phyloP scores from a whole-genome alignment of 2,888 invertebrate genomes.

The Azorinus chamasolen region DNA sequence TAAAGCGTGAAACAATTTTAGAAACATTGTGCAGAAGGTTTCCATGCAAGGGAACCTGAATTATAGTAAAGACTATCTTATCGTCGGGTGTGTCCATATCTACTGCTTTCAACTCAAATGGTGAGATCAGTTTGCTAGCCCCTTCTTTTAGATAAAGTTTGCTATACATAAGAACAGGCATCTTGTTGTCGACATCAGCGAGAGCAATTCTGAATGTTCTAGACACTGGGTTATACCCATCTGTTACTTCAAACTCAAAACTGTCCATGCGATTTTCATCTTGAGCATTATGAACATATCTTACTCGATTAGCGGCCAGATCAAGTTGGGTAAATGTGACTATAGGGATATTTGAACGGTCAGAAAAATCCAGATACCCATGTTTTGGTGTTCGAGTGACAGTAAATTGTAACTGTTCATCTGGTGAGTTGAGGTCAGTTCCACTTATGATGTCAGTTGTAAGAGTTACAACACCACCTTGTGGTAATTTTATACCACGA shows the following conservation, averaged over 20 bases:
- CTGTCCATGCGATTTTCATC: conserved; percentile 85
- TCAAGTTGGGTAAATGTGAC: conserved; percentile 85
- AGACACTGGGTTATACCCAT: conserved; percentile 83
- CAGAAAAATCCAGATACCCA: conserved; percentile 83
- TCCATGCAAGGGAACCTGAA: conserved; percentile 84
- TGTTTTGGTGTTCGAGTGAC: conserved; percentile 84
- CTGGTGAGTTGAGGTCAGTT: conserved; percentile 83
- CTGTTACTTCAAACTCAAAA: conserved; percentile 86
- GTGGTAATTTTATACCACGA: conserved; percentile 84
- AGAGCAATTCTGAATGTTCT: conserved; percentile 85
- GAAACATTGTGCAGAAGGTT: conserved; percentile 81
- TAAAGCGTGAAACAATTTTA: conserved; percentile 79
- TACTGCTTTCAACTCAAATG: conserved; percentile 85
- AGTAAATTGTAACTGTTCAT: conserved; percentile 81
- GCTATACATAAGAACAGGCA: conserved; percentile 83
- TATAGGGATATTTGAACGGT: conserved; percentile 80
- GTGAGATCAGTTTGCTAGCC: conserved; percentile 83
- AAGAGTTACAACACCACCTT: conserved; percentile 83
- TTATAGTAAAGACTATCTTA: conserved; percentile 81
- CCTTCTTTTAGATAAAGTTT: conserved; percentile 84
- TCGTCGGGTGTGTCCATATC: conserved; percentile 83
- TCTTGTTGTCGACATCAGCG: conserved; percentile 85
- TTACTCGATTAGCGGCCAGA: conserved; percentile 84
- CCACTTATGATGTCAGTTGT: conserved; percentile 84
- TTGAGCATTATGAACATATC: conserved; percentile 84